Conservation (phyloP, 64 coral and sea anemone genomes). For the Pocillopora verrucosa region DNA sequence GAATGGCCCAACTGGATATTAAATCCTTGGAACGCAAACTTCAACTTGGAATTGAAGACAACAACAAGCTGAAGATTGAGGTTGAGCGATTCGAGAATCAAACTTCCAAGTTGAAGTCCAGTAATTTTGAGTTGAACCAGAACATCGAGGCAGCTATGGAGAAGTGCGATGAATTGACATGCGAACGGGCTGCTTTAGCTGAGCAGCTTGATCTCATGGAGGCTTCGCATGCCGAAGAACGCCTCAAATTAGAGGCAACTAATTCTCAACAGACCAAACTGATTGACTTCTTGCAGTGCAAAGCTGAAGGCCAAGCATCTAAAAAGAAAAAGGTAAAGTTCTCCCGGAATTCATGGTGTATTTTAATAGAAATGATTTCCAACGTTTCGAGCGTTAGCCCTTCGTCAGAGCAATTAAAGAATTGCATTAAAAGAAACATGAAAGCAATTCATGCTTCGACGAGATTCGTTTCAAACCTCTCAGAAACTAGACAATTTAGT, state of each 20-base stretch:
- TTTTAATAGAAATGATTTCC: neutral
- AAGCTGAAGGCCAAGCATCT: conserved; percentile 65
- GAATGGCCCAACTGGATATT: conserved; percentile 48
- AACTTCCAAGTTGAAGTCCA: conserved; percentile 65
- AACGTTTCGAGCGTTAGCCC: too few relatives aligned
- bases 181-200: conserved; percentile 68
- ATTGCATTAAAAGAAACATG: too few relatives aligned
- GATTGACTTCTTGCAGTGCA: conserved; percentile 96
- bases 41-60: conserved; percentile 65
- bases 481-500: too few relatives aligned
- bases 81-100: conserved; percentile 48
- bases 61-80: conserved; percentile 64
- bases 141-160: conserved; percentile 72
- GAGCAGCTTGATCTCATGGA: conserved; percentile 93
- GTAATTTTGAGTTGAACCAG: conserved; percentile 92
- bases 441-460: too few relatives aligned
- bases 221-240: conserved; percentile 88
- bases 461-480: too few relatives aligned
- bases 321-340: conserved; percentile 87
- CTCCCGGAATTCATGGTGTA: neutral
- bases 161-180: conserved; percentile 72
- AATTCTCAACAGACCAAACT: conserved; percentile 93
- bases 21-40: conserved; percentile 68
- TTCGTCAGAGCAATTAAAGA: too few relatives aligned
- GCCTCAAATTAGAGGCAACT: conserved; percentile 89